These are phyloP conservation scores for Heliconius hewitsoni DNA, from an alignment of 1,140 invertebrate species.

Conservation along the genomic window DNA sequence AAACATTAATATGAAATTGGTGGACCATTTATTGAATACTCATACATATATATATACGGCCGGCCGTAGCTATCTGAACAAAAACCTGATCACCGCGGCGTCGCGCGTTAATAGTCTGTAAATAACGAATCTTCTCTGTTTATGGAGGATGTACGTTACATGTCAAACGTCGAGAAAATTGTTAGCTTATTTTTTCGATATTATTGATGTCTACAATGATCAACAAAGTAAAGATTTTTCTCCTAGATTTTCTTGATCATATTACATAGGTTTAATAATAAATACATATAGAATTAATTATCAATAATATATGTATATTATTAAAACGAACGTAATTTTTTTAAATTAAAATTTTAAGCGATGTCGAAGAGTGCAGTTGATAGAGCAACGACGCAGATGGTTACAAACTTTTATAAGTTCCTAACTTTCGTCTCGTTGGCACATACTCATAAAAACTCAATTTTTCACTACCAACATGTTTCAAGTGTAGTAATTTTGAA, in stretches of 20 bases:
- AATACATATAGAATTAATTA: too few relatives aligned
- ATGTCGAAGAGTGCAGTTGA: not conserved
- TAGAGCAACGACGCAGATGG: constrained; percentile 10
- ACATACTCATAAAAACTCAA: constrained; percentile 7
- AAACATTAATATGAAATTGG: not conserved
- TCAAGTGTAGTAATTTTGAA: not conserved
- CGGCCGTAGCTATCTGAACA: not conserved
- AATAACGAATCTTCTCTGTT: not conserved
- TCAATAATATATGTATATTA: too few relatives aligned
- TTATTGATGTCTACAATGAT: not conserved
- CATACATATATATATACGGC: not conserved
- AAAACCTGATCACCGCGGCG: not conserved
- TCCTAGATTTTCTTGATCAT: not conserved
- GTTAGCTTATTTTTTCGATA: not conserved
- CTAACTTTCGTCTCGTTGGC: constrained; percentile 9
- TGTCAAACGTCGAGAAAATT: not conserved
- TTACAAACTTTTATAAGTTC: constrained; percentile 9
- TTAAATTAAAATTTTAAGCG: constrained; percentile 11
- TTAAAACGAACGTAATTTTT: not conserved
- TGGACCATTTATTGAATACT: not conserved
- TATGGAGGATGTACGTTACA: not conserved
- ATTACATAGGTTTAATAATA: too few relatives aligned
- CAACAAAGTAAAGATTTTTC: not conserved
- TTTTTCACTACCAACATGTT: not conserved
- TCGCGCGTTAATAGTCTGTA: constrained; percentile 4